phyloP scores from a whole-genome alignment of 2,888 invertebrate species.

The Pandemis heparana region DNA sequence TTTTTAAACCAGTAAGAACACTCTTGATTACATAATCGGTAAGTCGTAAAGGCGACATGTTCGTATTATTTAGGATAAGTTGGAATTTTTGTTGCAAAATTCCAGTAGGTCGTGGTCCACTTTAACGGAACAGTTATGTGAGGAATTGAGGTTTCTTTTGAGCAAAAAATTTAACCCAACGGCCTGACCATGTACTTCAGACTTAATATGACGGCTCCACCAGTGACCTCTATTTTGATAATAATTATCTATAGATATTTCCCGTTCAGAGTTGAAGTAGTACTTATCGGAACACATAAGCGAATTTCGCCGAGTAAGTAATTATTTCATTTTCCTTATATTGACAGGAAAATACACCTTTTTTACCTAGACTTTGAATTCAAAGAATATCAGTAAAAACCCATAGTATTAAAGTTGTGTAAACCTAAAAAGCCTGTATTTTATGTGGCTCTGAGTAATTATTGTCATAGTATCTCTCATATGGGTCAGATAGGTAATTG shows the following conservation, averaged over 20 bases:
- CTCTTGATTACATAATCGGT: conserved; percentile 28
- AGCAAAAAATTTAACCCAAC: conserved; percentile 26
- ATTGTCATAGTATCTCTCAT: conserved; percentile 5
- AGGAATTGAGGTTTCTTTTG: conserved; percentile 37
- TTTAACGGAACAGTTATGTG: conserved; percentile 41
- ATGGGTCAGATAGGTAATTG: conserved; percentile 10
- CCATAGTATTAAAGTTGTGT: background rate
- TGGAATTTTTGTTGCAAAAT: conserved; percentile 33
- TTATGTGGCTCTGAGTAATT: background rate
- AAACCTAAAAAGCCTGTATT: background rate
- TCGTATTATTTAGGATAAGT: conserved; percentile 5
- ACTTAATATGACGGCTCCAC: conserved; percentile 17
- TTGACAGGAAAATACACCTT: background rate
- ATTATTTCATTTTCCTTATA: background rate
- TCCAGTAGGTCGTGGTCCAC: conserved; percentile 43
- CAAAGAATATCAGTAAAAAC: background rate
- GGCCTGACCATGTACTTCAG: conserved; percentile 37
- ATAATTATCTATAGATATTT: background rate
- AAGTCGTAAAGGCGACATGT: conserved; percentile 15
- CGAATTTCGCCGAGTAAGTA: background rate
- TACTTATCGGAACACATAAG: background rate
- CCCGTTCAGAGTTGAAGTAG: background rate
- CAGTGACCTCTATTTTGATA: conserved; percentile 23
- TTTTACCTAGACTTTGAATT: background rate
- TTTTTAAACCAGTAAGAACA: conserved; percentile 5